Base-by-base conservation (phyloP, 2,797 vertebrate species). In the Lepilemur ruficaudatus region DNA sequence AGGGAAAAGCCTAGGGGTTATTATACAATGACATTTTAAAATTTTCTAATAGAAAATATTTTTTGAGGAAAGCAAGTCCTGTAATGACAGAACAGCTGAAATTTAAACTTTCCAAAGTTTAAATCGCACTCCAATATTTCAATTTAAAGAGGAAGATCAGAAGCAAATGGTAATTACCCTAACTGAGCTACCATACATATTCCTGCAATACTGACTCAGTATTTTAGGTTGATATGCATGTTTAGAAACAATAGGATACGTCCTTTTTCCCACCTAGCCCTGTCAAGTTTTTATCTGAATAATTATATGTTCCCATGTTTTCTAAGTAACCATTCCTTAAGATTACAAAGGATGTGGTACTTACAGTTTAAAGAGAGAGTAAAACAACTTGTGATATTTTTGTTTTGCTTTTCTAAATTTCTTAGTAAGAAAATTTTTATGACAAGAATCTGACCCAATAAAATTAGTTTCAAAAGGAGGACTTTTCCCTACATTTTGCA, bases 401-500 rank as follows among this genome's bases (percentile, higher is more conserved):
- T 90, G 25, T 41, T 79, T 89, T 97, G 30, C 38, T 95, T 79
- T 95, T 78, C 75, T 94, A 79, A 79, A 79, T 55, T 57, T 55
- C 22, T 57, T 28, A 79, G 22, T 23, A 83, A 28, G n/a, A 95
- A 14, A 93, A 67, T 93, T 95, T 92, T 87, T 89, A 92, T 79
- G 88, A 95, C 79, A 89, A 93, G 82, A 97, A 70, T 91, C 14
- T 59, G 52, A 94, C 61, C 76, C 86, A 92, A 89, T 85, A 83
- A 90, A 91, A 72, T 84, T 84, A 83, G 95, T 96, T 98, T 94
- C 80, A 89, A 93, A 94, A 96, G 85, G 41, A 94, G 38, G 57
- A 93, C 86, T 94, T 93, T 97, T 93, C 35, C 88, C 65, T 95
- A 63, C 35, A 69, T 94, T 97, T 97, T 92, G 91, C 84, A 82